Base-by-base conservation (phyloP, 1,140 invertebrate genomes). In the Polypedilum vanderplanki region DNA sequence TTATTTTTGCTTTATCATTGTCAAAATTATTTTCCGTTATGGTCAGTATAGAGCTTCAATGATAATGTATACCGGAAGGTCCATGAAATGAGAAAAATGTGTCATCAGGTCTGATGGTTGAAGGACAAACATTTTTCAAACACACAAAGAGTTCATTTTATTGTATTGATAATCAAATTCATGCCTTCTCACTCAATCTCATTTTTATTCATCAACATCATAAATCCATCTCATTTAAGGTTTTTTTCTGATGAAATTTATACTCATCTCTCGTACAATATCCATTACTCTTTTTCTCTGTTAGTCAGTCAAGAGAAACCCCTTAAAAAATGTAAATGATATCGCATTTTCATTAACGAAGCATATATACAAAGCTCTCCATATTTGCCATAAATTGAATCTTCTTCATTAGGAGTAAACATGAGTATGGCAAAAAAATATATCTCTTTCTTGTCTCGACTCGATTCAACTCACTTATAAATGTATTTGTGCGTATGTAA, bases 241-340 rank as follows among this genome's bases (percentile, higher is more conserved):
- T 15, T 57, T 12, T 57, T 12, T 57, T n/a, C 12, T 57, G 9
- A 15, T 57, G 24, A 33, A 33, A 33, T 33, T 33, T 33, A 33
- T 33, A 33, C n/a, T 57, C 46, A 1, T 9, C 41, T 57, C 12
- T n/a, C 12, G 46, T 57, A 57, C 15, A 8, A 57, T 15, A n/a
- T n/a, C n/a, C 46, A 57, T 57, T 1, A n/a, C 46, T 57, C 12
- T 57, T 46, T 10, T 46, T 46, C 9, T 46, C n/a, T n/a, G n/a
- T n/a, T n/a, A n/a, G n/a, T n/a, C 24, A 5, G 5, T 5, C 5
- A 5, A 33, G 24, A 33, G 24, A 57, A 15, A 57, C 3, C 12
- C 46, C 24, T n/a, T 57, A 57, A 57, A 57, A 57, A n/a, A 57
- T n/a, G 12, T 57, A 57, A 57, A 57, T 46, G 41, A 46, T 46